Evolutionary conservation across 2,113 vertebrate species (phyloP), one percentile per base, ranked within the genome.

Genomic region (Notarius lentiginosus): DNA sequence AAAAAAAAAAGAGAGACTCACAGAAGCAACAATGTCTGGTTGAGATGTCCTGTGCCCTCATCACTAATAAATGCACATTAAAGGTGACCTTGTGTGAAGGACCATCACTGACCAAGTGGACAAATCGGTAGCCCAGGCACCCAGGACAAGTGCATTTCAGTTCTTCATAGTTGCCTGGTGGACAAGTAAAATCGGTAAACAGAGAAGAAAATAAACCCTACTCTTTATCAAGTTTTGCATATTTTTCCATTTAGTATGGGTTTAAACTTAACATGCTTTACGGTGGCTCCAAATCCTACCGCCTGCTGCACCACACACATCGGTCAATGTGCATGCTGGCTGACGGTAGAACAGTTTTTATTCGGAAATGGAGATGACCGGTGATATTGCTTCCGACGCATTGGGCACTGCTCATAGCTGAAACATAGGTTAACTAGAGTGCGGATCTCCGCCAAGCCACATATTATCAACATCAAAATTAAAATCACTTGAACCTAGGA

Each of bases 41-140:
- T 84, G 84, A 89, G 91, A 55, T 89, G 90, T 92, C 90, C 89
- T 91, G 87, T 90, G 90, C 91, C 94, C 89, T 60, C 90, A 92
- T 91, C 92, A 93, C 92, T 89, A 47, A 83, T 85, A 91, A 91
- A 92, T 87, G 87, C 58, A 88, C 90, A 93, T 92, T 91, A 93
- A 94, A 92, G 91, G 84, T 89, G 89, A 94, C 92, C 92, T 92
- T 91, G 91, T 93, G 90, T 89, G 80, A 81, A 91, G 90, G 90
- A 85, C 86, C 88, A 91, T 91, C 82, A 68, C 77, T 90, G 87
- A 83, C 61, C 51, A 90, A 79, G n/a, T 79, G n/a, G 76, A 79
- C n/a, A 56, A 56, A 56, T 79, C 24, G 30, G 51, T 17, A 79
- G 75, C 15, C 76, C 20, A 27, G 17, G 27, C 55, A 56, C 55